A percentile compares a stretch with the other conserved stretches of the same genome.
Conservation (phyloP, 2,797 vertebrate species). For the Chelidonichthys spinosus region DNA sequence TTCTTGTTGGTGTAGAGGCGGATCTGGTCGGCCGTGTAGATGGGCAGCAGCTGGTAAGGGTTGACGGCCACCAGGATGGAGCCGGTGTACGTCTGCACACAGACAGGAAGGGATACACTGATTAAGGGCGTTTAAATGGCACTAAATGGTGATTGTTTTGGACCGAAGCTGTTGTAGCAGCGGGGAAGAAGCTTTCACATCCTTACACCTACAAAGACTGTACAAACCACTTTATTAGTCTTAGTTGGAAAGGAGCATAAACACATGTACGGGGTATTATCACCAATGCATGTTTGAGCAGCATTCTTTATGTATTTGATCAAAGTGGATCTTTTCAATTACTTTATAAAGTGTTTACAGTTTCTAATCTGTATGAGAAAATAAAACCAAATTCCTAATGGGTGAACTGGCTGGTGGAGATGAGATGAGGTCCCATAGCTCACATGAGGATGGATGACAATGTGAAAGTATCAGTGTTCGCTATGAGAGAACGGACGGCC, state of each 20-base stretch:
- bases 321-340: no score
- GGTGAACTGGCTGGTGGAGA: no score
- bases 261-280: neutral
- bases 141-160: no score
- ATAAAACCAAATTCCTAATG: neutral
- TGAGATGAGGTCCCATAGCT: no score
- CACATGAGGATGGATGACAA: no score
- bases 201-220: neutral
- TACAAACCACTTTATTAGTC: neutral
- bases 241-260: neutral
- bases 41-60: constrained; percentile 96
- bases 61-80: constrained; percentile 98
- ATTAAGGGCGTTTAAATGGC: neutral
- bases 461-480: constrained; percentile 62
- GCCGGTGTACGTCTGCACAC: constrained; percentile 92
- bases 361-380: neutral
- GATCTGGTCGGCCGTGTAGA: constrained; percentile 97
- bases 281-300: neutral
- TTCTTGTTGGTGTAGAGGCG: constrained; percentile 98
- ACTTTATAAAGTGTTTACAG: no score
- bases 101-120: neutral
- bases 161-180: neutral
- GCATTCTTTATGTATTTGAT: neutral
- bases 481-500: constrained; percentile 61
- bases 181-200: neutral